phyloP scores from a whole-genome alignment of 2,888 invertebrate species.

The Blomia tropicalis region DNA sequence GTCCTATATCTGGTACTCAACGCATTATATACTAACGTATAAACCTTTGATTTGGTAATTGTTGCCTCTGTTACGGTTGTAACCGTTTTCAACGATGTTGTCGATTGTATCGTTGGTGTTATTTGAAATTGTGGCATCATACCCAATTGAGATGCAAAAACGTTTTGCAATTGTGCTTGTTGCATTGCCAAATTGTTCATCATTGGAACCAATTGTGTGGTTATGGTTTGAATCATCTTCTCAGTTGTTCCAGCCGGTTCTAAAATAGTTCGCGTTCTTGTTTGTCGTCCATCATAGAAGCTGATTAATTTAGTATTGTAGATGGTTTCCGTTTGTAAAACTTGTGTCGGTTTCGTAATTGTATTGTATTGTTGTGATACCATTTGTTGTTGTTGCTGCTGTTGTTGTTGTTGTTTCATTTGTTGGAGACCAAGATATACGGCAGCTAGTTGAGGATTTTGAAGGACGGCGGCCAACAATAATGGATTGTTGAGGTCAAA shows the following conservation, averaged over 20 bases:
- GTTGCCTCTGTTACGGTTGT: slow-evolving; percentile 30
- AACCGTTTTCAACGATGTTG: slow-evolving; percentile 9
- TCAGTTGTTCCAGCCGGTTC: slow-evolving; percentile 29
- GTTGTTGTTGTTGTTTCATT: slow-evolving; percentile 26
- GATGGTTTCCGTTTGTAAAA: slow-evolving; percentile 30
- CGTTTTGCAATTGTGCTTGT: slow-evolving; percentile 28
- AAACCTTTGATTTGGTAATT: slow-evolving; percentile 29
- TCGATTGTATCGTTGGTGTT: slow-evolving; percentile 8
- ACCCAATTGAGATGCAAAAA: slow-evolving; percentile 23
- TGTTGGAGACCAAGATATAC: slow-evolving; percentile 31
- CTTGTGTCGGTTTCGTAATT: slow-evolving; percentile 29
- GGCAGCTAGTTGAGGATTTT: slow-evolving; percentile 31
- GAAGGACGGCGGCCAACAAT: slow-evolving; percentile 30
- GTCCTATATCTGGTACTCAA: slow-evolving; percentile 31
- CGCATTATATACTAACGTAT: slow-evolving; percentile 31
- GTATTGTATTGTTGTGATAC: slow-evolving; percentile 26
- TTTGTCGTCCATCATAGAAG: slow-evolving; percentile 31
- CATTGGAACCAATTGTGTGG: slow-evolving; percentile 29
- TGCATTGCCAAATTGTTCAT: slow-evolving; percentile 28
- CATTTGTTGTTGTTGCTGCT: slow-evolving; percentile 6
- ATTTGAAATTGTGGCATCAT: slow-evolving; percentile 18
- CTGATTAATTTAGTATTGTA: slow-evolving; percentile 31
- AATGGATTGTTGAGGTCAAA: slow-evolving; percentile 29
- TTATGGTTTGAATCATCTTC: slow-evolving; percentile 27
- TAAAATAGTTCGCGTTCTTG: slow-evolving; percentile 29